These are phyloP conservation scores for Himalopsyche tibetana DNA, from an alignment of 2,888 invertebrate genomes.

Conservation along the genomic window DNA sequence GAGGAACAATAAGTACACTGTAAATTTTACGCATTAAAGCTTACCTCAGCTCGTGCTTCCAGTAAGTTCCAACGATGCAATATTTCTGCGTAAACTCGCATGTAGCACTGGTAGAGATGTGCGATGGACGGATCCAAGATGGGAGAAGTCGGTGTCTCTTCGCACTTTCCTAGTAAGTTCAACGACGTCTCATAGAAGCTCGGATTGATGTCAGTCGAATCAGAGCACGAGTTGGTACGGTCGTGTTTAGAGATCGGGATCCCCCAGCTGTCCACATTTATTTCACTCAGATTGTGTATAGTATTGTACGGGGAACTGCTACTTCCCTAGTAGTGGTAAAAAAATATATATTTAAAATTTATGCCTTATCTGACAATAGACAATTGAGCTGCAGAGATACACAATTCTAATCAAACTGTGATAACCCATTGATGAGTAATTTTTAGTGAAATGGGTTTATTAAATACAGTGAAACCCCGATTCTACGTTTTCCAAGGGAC, in stretches of 20 bases:
- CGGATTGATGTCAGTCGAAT: slow-evolving; percentile 84
- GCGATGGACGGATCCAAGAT: slow-evolving; percentile 74
- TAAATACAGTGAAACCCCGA: no score
- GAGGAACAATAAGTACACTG: no score
- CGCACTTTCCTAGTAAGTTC: slow-evolving; percentile 69
- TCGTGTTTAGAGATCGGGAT: slow-evolving; percentile 82
- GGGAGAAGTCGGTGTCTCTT: slow-evolving; percentile 70
- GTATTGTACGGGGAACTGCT: slow-evolving; percentile 94
- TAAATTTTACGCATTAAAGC: no score
- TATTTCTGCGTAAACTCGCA: slow-evolving; percentile 91
- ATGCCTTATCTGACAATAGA: no score
- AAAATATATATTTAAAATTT: not conserved
- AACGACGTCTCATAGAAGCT: slow-evolving; percentile 68
- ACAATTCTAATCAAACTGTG: no score
- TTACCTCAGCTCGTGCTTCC: slow-evolving; percentile 88
- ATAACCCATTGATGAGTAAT: no score
- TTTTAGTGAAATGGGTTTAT: no score
- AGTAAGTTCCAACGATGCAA: slow-evolving; percentile 90
- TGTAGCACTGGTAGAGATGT: slow-evolving; percentile 87
- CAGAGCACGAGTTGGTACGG: slow-evolving; percentile 92
- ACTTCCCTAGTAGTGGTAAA: slow-evolving; percentile 70
- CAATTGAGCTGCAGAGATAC: no score
- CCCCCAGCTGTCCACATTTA: slow-evolving; percentile 86
- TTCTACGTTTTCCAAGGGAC: no score
- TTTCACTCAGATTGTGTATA: slow-evolving; percentile 85